A percentile compares a stretch with the other conserved stretches of the same genome.
Conservation (phyloP, 2,888 invertebrate genomes). For the Caenorhabditis sp. region DNA sequence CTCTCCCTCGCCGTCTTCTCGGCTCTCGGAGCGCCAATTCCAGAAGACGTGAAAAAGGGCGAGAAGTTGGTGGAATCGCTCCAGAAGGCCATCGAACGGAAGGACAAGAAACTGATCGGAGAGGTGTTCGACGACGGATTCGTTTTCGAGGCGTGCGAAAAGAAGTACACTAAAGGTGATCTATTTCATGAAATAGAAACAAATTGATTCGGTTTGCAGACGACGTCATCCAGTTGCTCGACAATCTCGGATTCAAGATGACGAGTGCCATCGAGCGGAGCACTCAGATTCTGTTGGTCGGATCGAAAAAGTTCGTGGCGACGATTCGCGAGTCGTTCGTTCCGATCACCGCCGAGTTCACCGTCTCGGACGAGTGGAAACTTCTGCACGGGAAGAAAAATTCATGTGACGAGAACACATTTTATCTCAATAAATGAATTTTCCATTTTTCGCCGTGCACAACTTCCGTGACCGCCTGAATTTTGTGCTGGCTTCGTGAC, state of each 20-base stretch:
- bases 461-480: neutral
- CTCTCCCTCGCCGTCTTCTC: neutral
- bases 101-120: conserved; percentile 4
- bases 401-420: neutral
- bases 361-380: neutral
- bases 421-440: neutral
- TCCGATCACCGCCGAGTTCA: neutral
- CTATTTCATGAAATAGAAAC: too few species aligned
- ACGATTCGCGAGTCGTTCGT: neutral
- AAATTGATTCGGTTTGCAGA: neutral
- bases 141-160: conserved; percentile 12
- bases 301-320: neutral
- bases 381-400: neutral
- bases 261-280: neutral
- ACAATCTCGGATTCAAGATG: neutral
- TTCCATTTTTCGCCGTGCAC: neutral
- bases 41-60: neutral
- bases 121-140: conserved; percentile 20
- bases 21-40: neutral
- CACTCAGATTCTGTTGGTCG: neutral
- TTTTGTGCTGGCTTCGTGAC: too few species aligned
- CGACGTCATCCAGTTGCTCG: neutral
- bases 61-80: neutral
- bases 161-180: conserved; percentile 9
- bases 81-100: conserved; percentile 10